Evolutionary conservation across 2,888 invertebrate genomes (phyloP), one percentile per base, ranked within the genome.

Genomic region (Herminia tarsipennalis): DNA sequence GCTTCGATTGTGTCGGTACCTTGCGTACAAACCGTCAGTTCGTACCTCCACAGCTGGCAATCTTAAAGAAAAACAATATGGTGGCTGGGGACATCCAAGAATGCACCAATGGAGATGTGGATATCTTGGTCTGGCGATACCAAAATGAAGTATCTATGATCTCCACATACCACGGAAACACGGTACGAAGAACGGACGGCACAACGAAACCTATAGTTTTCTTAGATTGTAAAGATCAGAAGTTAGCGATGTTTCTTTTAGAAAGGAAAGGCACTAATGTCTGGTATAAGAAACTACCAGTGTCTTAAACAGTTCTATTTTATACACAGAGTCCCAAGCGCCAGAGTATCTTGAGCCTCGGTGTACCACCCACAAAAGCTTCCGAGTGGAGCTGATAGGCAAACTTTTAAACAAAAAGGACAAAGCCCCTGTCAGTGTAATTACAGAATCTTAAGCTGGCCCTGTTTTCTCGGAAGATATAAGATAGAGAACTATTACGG

Each of bases 1-100:
- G 34, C 1, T 35, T 35, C 8, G 34, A 35, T 16, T 35, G 34
- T 24, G 34, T 35, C 1, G 34, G 34, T 5, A 35, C 34, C n/a
- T 16, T 35, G n/a, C 24, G 34, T 9, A 35, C 34, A 2, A 16
- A 35, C 9, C 34, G 34, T 3, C 12, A 24, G 16, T 24, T 24
- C 8, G 34, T 35, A 9, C 24, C 34, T 13, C 34, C 13, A 18
- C 14, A 16, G 5, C 8, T 35, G 3, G 4, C 13, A 5, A 2
- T 3, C 8, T 14, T 35, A 8, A 35, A 10, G 8, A 24, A 24
- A n/a, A 10, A 3, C 1, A 24, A 35, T 5, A 24, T 35, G 24
- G 12, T 5, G 3, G 14, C 9, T 1, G 34, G 34, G 5, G 14
- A 35, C 14, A 24, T 35, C 8, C n/a, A 5, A 2, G 34, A 24